Conservation (phyloP, 2,113 vertebrate genomes). For the Sakesphorus luctuosus region DNA sequence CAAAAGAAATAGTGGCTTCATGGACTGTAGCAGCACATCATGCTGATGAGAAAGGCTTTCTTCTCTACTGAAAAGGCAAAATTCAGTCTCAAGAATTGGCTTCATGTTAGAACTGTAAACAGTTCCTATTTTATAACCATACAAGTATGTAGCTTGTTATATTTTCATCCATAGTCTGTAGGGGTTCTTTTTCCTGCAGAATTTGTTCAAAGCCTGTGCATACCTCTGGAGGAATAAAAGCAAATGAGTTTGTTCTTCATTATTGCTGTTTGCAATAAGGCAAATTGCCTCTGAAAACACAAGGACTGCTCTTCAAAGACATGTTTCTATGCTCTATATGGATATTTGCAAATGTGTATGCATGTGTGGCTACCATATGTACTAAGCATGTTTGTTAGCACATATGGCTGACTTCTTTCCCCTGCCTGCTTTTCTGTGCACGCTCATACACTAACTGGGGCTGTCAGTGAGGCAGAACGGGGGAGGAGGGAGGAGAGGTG, state of each 20-base stretch:
- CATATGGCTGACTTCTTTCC: not conserved
- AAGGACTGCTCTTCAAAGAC: slow-evolving; percentile 40
- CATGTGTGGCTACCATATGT: not conserved
- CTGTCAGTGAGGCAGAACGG: not conserved
- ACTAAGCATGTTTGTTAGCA: slow-evolving; percentile 3
- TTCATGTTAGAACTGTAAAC: slow-evolving; percentile 56
- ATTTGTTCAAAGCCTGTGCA: slow-evolving; percentile 36
- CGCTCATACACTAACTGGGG: not conserved
- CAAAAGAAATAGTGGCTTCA: not conserved
- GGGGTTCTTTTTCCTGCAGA: slow-evolving; percentile 43
- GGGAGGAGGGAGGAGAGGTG: slow-evolving; percentile 11
- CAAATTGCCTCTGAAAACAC: slow-evolving; percentile 51
- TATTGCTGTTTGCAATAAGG: slow-evolving; percentile 42
- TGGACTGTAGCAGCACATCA: not conserved
- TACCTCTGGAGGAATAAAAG: slow-evolving; percentile 49
- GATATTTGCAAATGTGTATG: slow-evolving; percentile 34
- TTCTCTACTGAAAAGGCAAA: slow-evolving; percentile 41
- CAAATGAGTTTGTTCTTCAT: slow-evolving; percentile 34
- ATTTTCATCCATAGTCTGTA: slow-evolving; percentile 53
- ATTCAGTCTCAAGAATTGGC: slow-evolving; percentile 16
- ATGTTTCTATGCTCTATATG: not conserved
- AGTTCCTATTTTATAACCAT: slow-evolving; percentile 66
- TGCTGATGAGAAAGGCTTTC: slow-evolving; percentile 16
- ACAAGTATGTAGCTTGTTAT: slow-evolving; percentile 58
- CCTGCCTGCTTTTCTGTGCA: not conserved